These are phyloP conservation scores for Taenioides sp. DNA, from an alignment of 2,797 vertebrate genomes.

Conservation along the genomic window DNA sequence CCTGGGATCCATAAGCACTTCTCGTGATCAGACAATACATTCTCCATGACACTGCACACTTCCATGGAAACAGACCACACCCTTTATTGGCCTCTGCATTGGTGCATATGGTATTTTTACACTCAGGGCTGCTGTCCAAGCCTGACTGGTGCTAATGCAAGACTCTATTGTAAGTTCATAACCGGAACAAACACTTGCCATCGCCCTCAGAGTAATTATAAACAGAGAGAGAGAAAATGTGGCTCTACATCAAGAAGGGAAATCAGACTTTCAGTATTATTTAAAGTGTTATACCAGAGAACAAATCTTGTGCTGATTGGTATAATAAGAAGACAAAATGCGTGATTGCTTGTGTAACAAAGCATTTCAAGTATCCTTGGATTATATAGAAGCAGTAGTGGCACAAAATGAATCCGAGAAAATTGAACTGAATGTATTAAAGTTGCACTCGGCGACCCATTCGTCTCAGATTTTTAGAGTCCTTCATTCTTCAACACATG, in stretches of 20 bases:
- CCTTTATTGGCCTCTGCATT: slow-evolving; percentile 23
- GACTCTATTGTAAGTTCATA: slow-evolving; percentile 48
- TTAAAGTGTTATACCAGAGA: neutral
- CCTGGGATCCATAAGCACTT: neutral
- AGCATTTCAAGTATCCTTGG: neutral
- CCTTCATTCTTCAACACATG: no score
- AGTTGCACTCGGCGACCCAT: no score
- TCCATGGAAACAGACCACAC: neutral
- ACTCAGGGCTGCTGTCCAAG: slow-evolving; percentile 42
- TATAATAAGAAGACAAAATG: neutral
- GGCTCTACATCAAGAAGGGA: slow-evolving; percentile 8
- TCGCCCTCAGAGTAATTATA: slow-evolving; percentile 66
- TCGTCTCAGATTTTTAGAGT: no score
- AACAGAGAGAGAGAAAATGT: slow-evolving; percentile 30
- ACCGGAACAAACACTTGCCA: slow-evolving; percentile 66
- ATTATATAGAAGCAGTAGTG: no score
- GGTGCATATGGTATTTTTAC: slow-evolving; percentile 62
- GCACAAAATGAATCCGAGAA: neutral
- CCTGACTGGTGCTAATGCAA: slow-evolving; percentile 45
- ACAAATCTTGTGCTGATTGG: neutral
- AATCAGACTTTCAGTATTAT: neutral
- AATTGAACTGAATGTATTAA: no score
- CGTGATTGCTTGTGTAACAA: neutral
- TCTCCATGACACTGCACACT: neutral
- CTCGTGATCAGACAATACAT: neutral